These are phyloP conservation scores for Eretmochelys imbricata DNA, from an alignment of 2,113 vertebrate species.

Conservation along the genomic window DNA sequence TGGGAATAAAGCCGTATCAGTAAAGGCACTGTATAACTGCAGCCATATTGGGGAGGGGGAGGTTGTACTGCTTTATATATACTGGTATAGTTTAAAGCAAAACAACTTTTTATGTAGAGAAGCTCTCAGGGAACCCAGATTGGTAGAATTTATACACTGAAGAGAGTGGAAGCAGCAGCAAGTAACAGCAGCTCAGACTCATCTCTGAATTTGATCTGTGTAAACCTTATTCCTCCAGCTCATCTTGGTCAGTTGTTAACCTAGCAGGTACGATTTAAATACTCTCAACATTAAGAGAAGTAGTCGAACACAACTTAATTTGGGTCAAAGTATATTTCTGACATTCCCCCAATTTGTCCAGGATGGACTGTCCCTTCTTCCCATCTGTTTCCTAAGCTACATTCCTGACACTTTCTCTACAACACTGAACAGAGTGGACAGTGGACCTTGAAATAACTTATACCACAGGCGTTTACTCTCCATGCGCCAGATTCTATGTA, in stretches of 20 bases:
- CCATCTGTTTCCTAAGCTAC: neutral
- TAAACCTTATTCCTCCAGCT: neutral
- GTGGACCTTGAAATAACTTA: neutral
- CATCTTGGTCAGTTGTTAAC: neutral
- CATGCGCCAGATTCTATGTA: fast-evolving
- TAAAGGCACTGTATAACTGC: neutral
- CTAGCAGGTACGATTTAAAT: neutral
- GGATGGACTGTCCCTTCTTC: neutral
- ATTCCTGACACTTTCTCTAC: neutral
- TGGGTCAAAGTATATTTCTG: neutral
- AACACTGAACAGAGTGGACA: neutral
- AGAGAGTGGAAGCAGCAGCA: neutral
- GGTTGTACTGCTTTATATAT: neutral
- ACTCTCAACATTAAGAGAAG: neutral
- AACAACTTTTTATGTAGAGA: neutral
- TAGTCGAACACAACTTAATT: neutral
- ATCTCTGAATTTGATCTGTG: neutral
- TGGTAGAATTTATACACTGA: neutral
- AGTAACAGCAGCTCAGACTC: neutral
- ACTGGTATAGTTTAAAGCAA: neutral
- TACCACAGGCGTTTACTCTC: fast-evolving
- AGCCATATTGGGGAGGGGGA: neutral
- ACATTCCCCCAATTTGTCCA: neutral
- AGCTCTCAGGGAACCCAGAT: neutral
- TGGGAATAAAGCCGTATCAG: neutral